These are phyloP conservation scores for Uropsilus gracilis DNA, from an alignment of 2,113 vertebrate genomes.

Conservation along the genomic window DNA sequence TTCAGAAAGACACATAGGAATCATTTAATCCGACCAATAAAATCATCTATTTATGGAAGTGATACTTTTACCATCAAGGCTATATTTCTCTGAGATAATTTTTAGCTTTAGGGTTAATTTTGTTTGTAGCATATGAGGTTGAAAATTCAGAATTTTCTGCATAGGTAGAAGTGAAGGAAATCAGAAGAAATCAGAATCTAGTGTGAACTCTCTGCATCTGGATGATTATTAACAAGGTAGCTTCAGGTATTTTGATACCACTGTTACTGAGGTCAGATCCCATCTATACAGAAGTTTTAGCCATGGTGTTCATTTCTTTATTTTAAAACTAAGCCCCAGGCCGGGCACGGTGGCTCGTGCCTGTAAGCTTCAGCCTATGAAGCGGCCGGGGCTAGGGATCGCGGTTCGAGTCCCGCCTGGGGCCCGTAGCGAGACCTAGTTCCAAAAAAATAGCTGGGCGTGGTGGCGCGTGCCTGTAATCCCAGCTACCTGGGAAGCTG, in stretches of 20 bases:
- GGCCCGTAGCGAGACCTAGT: no score
- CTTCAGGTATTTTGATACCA: background rate
- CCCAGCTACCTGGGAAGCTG: no score
- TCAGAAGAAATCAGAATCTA: background rate
- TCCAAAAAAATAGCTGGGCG: no score
- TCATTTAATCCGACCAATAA: conserved; percentile 72
- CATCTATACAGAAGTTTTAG: background rate
- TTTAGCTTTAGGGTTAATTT: conserved; percentile 49
- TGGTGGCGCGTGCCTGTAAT: no score
- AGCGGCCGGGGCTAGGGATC: no score
- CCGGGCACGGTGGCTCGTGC: no score
- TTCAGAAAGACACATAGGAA: conserved; percentile 48
- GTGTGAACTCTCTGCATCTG: background rate
- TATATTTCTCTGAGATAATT: conserved; percentile 55
- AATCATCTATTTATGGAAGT: conserved; percentile 64
- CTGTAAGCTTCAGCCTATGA: no score
- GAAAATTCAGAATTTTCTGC: conserved; percentile 21
- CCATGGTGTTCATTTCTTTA: background rate
- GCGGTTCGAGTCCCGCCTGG: no score
- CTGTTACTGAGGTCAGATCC: background rate
- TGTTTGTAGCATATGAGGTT: conserved; percentile 26
- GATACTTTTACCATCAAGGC: conserved; percentile 23
- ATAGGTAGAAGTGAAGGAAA: background rate
- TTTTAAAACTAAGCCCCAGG: conserved; percentile 23
- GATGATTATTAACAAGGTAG: background rate